Conservation (phyloP, 2,113 vertebrate genomes). For the Manacus vitellinus region DNA sequence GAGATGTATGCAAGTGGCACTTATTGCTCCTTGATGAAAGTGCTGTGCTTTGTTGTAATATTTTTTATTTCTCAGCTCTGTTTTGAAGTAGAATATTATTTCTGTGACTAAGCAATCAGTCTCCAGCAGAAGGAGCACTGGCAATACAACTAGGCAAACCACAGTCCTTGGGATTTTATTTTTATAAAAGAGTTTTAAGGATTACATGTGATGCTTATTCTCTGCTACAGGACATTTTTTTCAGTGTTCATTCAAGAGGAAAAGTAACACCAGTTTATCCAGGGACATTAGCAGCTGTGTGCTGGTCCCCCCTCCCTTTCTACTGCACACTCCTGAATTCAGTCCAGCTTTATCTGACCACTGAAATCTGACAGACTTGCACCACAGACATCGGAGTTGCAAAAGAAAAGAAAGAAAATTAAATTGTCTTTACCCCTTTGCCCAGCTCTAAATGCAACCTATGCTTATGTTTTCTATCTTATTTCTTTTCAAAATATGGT, state of each 20-base stretch:
- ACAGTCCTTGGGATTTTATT: neutral
- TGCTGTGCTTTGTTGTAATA: neutral
- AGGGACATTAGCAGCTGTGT: neutral
- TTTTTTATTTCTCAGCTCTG: neutral
- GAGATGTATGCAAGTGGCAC: neutral
- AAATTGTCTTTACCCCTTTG: neutral
- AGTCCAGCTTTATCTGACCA: neutral
- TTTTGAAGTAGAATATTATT: neutral
- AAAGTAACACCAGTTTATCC: neutral
- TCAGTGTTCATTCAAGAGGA: neutral
- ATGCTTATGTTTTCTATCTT: neutral
- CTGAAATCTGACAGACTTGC: neutral
- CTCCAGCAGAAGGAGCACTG: conserved; percentile 21
- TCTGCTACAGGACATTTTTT: neutral
- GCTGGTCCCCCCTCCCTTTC: neutral
- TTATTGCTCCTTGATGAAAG: neutral
- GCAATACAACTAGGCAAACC: neutral
- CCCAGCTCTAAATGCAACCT: neutral
- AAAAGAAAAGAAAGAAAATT: neutral
- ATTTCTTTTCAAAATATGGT: neutral
- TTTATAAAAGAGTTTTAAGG: neutral
- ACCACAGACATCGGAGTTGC: neutral
- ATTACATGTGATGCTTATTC: neutral
- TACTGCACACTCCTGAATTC: neutral
- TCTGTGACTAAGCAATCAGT: neutral